A percentile compares a stretch with the other conserved stretches of the same genome.
Conservation (phyloP, 2,797 vertebrate genomes). For the Erpetoichthys calabaricus region DNA sequence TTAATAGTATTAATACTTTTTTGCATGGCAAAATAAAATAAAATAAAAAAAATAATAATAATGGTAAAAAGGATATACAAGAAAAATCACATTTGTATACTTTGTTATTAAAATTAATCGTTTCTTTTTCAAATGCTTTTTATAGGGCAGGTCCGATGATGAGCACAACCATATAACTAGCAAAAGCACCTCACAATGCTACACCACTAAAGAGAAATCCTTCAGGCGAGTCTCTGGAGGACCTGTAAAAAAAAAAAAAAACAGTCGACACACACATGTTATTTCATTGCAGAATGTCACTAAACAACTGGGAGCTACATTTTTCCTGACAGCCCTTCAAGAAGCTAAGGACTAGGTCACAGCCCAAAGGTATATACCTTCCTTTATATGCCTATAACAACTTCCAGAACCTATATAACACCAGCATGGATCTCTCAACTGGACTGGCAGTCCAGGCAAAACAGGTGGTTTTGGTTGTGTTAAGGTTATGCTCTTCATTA, state of each 20-base stretch:
- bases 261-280: constrained; percentile 9
- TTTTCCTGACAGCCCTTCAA: constrained; percentile 4
- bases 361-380: background rate
- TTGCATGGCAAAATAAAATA: no score
- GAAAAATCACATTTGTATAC: no score
- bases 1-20: no score
- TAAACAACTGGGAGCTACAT: background rate
- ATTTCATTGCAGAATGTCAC: constrained; percentile 9
- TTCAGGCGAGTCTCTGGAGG: background rate
- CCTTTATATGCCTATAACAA: background rate
- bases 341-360: background rate
- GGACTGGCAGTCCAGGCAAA: background rate
- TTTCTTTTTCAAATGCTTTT: no score
- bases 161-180: no score
- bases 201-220: background rate
- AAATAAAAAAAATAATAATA: no score
- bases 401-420: background rate
- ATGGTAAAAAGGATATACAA: no score
- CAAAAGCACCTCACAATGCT: no score
- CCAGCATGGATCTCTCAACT: background rate
- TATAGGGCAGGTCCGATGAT: no score
- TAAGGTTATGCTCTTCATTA: background rate
- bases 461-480: background rate
- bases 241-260: constrained; percentile 6
- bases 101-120: no score